A percentile compares a stretch with the other conserved stretches of the same genome.
Conservation (phyloP, 2,888 invertebrate species). For the Furcula furcula region DNA sequence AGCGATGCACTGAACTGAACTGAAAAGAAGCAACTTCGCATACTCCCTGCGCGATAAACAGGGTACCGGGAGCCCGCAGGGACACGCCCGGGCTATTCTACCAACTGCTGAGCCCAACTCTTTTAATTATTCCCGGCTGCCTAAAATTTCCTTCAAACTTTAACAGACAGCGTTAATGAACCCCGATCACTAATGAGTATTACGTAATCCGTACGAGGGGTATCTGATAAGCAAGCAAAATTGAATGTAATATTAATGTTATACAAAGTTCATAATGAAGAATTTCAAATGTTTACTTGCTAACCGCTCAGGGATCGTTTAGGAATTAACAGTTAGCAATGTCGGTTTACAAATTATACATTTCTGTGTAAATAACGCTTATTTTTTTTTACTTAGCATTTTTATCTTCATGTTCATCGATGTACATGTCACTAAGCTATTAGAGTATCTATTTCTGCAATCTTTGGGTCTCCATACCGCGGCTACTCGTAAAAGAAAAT, state of each 20-base stretch:
- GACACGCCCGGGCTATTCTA: background rate
- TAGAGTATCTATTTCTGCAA: too few species aligned
- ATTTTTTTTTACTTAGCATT: too few species aligned
- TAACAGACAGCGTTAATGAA: conserved; percentile 45
- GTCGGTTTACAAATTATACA: too few species aligned
- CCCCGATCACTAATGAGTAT: conserved; percentile 46
- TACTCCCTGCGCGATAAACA: conserved; percentile 30
- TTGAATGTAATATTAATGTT: conserved; percentile 3
- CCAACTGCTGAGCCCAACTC: conserved; percentile 31
- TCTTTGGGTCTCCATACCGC: too few species aligned
- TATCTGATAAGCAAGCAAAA: conserved; percentile 24
- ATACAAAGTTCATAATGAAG: background rate
- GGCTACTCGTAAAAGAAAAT: too few species aligned
- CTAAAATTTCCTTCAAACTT: conserved; percentile 42
- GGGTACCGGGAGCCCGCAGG: conserved; percentile 23
- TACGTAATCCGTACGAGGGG: conserved; percentile 34
- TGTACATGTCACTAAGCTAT: too few species aligned
- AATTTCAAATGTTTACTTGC: background rate
- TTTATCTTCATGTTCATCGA: too few species aligned
- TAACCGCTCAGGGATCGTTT: too few species aligned
- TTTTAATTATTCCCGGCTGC: conserved; percentile 56
- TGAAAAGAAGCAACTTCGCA: conserved; percentile 28
- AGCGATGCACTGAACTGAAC: conserved; percentile 31
- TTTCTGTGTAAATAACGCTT: too few species aligned
- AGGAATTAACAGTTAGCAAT: too few species aligned